Base-by-base conservation (phyloP, 1,140 invertebrate genomes). In the Tyrophagus putrescentiae region DNA sequence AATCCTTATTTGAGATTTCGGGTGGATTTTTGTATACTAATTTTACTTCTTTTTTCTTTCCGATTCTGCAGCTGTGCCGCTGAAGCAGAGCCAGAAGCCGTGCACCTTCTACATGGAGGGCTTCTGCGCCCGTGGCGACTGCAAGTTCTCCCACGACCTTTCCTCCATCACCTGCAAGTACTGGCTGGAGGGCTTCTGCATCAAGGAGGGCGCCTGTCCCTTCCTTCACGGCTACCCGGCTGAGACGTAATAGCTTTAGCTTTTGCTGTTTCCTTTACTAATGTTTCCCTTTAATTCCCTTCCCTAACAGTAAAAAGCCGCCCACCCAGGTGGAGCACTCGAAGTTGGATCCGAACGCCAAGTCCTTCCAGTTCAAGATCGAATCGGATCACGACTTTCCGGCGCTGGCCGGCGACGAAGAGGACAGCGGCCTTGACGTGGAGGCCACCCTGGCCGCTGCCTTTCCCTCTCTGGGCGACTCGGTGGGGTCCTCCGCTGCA, bases 31-130 rank as follows among this genome's bases (percentile, higher is more conserved):
- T 11, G 25, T 7, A 27, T 7, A 6, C 44, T 48, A 7, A 13
- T 48, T 48, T 23, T 48, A 27, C n/a, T 2, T 42, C 18, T 7
- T 62, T 29, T 60, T 39, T 13, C 42, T 28, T 11, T 36, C n/a
- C n/a, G 7, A 63, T 53, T 63, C 44, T 45, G 21, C 33, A 53
- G 53, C 41, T 31, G 61, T 60, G 62, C 31, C 45, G n/a, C n/a
- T n/a, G 61, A 64, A 62, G 61, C n/a, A 54, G 60, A 39, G 31
- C 60, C 48, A 65, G 67, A 71, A 73, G 62, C 76, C 76, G 18
- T 77, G 76, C 64, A 72, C 67, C 57, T 77, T 75, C 65, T 77
- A 71, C 64, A 62, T 77, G 64, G 76, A 77, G 65, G 76, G 76
- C 33, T 69, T 71, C 6, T 59, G n/a, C n/a, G n/a, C n/a, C n/a